Evolutionary conservation across 2,113 vertebrate species (phyloP).

Genomic region (Salvelinus fontinalis): DNA sequence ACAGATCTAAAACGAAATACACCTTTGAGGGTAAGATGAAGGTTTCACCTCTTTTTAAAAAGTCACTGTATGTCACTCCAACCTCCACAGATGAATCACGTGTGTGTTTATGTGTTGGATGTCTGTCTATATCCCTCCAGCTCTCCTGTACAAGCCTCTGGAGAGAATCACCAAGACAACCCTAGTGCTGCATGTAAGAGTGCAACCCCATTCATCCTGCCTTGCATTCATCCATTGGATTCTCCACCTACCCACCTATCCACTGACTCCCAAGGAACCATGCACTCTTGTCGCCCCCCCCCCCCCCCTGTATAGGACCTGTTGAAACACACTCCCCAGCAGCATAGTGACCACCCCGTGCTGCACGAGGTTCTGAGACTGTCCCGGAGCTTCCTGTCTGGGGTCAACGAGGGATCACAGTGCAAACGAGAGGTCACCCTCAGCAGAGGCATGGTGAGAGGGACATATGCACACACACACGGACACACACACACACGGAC

Average conservation of each 20-base stretch:
- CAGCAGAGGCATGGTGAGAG: constrained; percentile 68
- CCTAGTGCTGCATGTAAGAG: constrained; percentile 70
- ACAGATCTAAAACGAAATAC: constrained; percentile 64
- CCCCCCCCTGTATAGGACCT: constrained; percentile 61
- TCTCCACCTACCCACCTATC: not conserved
- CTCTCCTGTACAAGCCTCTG: constrained; percentile 76
- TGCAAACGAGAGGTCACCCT: constrained; percentile 70
- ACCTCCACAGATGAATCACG: no score
- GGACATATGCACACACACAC: no score
- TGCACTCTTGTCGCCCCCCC: not conserved
- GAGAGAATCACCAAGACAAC: constrained; percentile 78
- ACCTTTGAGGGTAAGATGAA: constrained; percentile 70
- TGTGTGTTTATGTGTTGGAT: not conserved
- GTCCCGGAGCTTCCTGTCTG: constrained; percentile 75
- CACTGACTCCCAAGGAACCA: not conserved
- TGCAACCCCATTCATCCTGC: not conserved
- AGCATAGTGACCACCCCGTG: constrained; percentile 56
- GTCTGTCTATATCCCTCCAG: constrained; percentile 42
- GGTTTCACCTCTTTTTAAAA: not conserved
- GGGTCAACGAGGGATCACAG: constrained; percentile 73
- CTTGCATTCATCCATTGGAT: not conserved
- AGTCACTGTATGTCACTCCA: no score
- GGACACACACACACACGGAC: not conserved
- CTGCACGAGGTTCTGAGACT: constrained; percentile 74
- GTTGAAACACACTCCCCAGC: constrained; percentile 67